phyloP scores from a whole-genome alignment of 2,113 vertebrate genomes.

The Coptodon rendalli region DNA sequence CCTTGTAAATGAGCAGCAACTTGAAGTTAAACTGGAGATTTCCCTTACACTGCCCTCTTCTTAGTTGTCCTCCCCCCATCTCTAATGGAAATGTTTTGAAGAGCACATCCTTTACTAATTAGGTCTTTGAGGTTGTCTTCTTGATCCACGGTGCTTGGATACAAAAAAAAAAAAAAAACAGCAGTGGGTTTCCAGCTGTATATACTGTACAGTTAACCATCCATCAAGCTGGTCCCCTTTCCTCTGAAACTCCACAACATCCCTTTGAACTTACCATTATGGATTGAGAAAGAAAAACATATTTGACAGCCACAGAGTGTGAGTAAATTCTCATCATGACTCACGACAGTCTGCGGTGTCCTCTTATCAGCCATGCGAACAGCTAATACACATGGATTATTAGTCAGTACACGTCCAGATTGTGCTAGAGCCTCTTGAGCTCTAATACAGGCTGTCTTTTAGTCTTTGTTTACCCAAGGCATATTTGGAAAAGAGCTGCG shows the following conservation, averaged over 20 bases:
- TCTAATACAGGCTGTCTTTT: neutral
- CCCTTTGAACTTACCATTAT: slow-evolving; percentile 31
- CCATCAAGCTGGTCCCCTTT: slow-evolving; percentile 31
- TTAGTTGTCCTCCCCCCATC: neutral
- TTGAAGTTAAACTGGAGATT: neutral
- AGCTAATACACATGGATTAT: slow-evolving; percentile 22
- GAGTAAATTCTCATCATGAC: neutral
- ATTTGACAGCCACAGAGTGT: slow-evolving; percentile 14
- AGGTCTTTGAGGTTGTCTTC: slow-evolving; percentile 32
- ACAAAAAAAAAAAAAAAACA: neutral
- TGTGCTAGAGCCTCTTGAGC: neutral
- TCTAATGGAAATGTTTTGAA: slow-evolving; percentile 42
- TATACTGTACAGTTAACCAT: slow-evolving; percentile 35
- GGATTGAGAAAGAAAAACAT: slow-evolving; percentile 25
- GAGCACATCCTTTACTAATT: slow-evolving; percentile 52
- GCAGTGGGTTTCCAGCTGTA: slow-evolving; percentile 40
- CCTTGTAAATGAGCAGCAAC: neutral
- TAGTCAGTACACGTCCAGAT: slow-evolving; percentile 5
- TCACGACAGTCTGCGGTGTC: neutral
- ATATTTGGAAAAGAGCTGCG: neutral
- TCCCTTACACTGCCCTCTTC: neutral
- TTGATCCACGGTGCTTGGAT: slow-evolving; percentile 25
- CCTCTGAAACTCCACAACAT: neutral
- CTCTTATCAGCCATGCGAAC: slow-evolving; percentile 19
- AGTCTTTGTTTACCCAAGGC: neutral